These are phyloP conservation scores for Accipiter cooperii DNA, from an alignment of 2,113 vertebrate genomes.

Conservation along the genomic window DNA sequence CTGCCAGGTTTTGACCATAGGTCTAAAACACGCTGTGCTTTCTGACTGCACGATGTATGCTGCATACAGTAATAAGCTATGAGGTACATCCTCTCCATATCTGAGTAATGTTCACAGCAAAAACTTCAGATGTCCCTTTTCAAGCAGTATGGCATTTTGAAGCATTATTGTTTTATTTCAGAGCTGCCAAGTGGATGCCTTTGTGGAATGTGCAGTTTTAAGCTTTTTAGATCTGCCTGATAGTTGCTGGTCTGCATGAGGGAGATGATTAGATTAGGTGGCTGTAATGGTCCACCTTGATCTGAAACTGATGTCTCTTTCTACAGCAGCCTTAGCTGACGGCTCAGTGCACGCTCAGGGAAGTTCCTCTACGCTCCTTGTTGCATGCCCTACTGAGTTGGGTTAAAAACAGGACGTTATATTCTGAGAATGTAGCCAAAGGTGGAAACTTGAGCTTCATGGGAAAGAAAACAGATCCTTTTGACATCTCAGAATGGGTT, in stretches of 20 bases:
- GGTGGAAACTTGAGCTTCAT: constrained; percentile 16
- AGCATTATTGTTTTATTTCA: neutral
- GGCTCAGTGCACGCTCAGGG: neutral
- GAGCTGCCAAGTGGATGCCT: neutral
- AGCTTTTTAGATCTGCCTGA: neutral
- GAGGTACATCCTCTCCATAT: neutral
- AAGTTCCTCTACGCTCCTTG: neutral
- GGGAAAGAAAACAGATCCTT: neutral
- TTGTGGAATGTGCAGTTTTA: neutral
- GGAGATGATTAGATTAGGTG: neutral
- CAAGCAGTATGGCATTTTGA: neutral
- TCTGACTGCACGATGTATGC: accelerated
- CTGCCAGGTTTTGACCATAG: neutral
- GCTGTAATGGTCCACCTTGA: neutral
- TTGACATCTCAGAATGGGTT: neutral
- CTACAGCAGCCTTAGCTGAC: neutral
- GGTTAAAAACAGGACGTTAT: neutral
- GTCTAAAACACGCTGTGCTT: neutral
- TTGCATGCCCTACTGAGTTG: neutral
- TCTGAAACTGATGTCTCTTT: neutral
- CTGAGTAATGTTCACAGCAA: neutral
- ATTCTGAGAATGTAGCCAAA: neutral
- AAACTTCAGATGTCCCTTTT: neutral
- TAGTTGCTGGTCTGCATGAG: neutral
- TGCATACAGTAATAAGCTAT: neutral